Evolutionary conservation across 2,113 vertebrate genomes (phyloP).

Genomic region (Eulemur macaco): DNA sequence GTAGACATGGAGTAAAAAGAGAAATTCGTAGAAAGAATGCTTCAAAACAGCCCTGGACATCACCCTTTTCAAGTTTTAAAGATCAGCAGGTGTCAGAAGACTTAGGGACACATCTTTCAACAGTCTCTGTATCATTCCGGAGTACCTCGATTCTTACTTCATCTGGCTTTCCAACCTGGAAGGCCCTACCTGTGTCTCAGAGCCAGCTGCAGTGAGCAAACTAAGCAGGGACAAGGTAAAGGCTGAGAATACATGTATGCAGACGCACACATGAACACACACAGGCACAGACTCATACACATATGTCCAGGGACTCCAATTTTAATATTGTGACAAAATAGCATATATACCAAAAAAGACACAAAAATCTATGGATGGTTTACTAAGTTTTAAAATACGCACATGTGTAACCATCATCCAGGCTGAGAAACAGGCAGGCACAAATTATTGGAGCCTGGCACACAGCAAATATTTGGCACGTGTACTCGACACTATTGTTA

Average conservation of each 20-base stretch:
- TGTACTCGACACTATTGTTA: neutral
- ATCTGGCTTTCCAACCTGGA: neutral
- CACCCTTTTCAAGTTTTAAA: neutral
- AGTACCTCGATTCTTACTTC: neutral
- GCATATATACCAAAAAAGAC: neutral
- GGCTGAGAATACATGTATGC: neutral
- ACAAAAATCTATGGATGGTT: neutral
- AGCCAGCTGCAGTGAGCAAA: neutral
- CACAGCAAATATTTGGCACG: neutral
- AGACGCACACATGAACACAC: neutral
- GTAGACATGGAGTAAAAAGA: neutral
- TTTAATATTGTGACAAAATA: neutral
- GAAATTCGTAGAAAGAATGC: neutral
- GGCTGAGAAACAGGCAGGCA: neutral
- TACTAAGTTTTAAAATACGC: neutral
- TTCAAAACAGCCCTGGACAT: neutral
- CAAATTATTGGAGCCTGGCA: neutral
- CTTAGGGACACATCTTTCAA: neutral
- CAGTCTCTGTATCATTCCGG: neutral
- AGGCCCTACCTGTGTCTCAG: neutral
- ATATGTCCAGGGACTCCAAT: neutral
- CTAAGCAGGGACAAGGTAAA: neutral
- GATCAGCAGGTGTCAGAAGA: neutral
- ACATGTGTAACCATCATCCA: neutral
- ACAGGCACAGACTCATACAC: neutral